A percentile compares a stretch with the other conserved stretches of the same genome.
Evolutionary conservation across 2,888 invertebrate species (phyloP).

Genomic region (Sabatieria punctata): DNA sequence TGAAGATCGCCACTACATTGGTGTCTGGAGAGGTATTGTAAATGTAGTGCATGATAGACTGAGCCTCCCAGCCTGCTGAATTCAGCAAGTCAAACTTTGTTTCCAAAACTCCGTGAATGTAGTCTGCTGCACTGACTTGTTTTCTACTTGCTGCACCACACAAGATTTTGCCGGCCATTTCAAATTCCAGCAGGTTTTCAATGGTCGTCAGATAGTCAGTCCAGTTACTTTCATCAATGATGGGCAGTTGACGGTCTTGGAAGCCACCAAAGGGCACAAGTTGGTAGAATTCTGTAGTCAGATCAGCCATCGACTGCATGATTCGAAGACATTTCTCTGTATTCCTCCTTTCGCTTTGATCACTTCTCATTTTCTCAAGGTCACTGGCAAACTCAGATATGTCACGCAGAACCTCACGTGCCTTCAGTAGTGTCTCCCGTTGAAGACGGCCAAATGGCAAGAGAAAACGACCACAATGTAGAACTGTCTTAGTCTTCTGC

Average conservation of each 20-base stretch:
- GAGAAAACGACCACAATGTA: no score
- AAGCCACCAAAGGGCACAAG: conserved; percentile 37
- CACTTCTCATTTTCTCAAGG: background rate
- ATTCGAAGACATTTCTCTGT: conserved; percentile 10
- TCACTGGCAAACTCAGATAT: conserved; percentile 23
- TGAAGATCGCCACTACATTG: no score
- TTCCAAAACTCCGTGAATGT: conserved; percentile 32
- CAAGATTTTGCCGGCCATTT: conserved; percentile 11
- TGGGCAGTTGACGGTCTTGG: conserved; percentile 33
- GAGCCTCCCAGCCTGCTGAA: conserved; percentile 34
- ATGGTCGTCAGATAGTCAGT: no score
- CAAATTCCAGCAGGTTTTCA: conserved; percentile 20
- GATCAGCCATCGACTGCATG: conserved; percentile 21
- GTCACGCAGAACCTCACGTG: conserved; percentile 30
- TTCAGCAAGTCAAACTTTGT: conserved; percentile 31
- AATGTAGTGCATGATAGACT: conserved; percentile 39
- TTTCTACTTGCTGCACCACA: no score
- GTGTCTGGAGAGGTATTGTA: conserved; percentile 26
- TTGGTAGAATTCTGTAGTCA: conserved; percentile 39
- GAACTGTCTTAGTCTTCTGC: conserved; percentile 9
- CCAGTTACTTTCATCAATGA: no score
- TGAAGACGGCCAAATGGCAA: conserved; percentile 35
- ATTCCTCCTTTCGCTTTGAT: conserved; percentile 12
- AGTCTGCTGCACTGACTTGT: no score
- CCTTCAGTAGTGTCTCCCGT: conserved; percentile 31